Evolutionary conservation across 2,797 vertebrate species (phyloP), one percentile per base, ranked within the genome.

Genomic region (Botia almorhae): DNA sequence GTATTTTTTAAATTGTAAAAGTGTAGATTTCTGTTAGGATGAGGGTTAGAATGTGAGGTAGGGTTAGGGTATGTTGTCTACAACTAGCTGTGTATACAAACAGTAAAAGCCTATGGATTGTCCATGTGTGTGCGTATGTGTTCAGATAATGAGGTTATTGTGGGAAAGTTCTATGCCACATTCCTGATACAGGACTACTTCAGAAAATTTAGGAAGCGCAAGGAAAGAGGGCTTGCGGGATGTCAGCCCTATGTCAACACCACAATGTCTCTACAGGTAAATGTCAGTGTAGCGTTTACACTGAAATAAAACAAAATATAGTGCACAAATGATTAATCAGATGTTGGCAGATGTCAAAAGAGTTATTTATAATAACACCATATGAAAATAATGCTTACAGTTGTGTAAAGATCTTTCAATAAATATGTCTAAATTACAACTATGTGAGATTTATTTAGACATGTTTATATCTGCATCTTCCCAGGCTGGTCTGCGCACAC

Each of bases 141-240:
- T 95, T 95, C 93, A 99, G 98, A 99, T 97, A 97, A 99, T 95
- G 98, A 99, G 95, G 95, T 99, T 94, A 99, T 97, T 91, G 97
- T 99, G 96, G 97, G 98, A 95, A 99, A 99, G 97, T 99, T 99
- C 96, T 99, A 99, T 95, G 98, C 98, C 96, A 99, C 98, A 94
- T 99, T 99, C 96, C 97, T 99, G 96, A 99, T 99, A 96, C 98
- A 99, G 95, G 98, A 99, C 96, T 99, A 99, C 96, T 99, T 99
- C 96, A 98, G 98, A 94, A 99, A 99, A 96, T 99, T 99, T 96
- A 99, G 98, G 95, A 98, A 96, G 93, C 97, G 97, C 93, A 99
- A 99, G 95, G 98, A 99, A 92, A 96, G 98, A 95, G 98, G 97
- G 88, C 94, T 98, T 90, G 95, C 98, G 91, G 98, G 97, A 88